phyloP scores from a whole-genome alignment of 2,113 vertebrate species.

The Hippolais icterina region DNA sequence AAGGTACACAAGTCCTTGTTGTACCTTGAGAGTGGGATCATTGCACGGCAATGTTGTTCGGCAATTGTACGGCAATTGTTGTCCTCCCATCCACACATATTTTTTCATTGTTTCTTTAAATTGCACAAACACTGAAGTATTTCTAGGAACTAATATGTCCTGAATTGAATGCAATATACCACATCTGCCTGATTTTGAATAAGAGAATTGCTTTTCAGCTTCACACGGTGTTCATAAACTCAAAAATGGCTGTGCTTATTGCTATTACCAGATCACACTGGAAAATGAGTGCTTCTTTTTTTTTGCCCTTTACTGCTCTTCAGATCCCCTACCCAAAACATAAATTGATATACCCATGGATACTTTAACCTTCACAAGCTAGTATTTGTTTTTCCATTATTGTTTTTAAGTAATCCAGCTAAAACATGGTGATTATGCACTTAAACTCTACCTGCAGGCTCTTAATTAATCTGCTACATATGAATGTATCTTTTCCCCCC shows the following conservation, averaged over 20 bases:
- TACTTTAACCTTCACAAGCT: not conserved
- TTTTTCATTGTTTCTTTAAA: not conserved
- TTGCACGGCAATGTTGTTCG: too few species aligned
- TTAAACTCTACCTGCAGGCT: not conserved
- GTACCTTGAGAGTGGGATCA: too few species aligned
- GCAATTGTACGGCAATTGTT: too few species aligned
- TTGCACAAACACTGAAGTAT: not conserved
- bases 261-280: not conserved
- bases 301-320: not conserved
- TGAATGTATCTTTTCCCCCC: not conserved
- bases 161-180: not conserved
- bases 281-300: not conserved
- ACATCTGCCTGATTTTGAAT: not conserved
- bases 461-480: not conserved
- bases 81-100: rapidly evolving
- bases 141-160: not conserved
- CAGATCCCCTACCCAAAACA: not conserved
- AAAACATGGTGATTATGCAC: not conserved
- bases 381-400: not conserved
- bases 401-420: not conserved
- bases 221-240: not conserved
- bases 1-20: not conserved
- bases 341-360: not conserved
- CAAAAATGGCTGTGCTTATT: not conserved
- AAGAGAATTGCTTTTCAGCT: not conserved